Evolutionary conservation across 53 echinoderm and acorn worm species (phyloP).

Genomic region (Luidia sarsii): DNA sequence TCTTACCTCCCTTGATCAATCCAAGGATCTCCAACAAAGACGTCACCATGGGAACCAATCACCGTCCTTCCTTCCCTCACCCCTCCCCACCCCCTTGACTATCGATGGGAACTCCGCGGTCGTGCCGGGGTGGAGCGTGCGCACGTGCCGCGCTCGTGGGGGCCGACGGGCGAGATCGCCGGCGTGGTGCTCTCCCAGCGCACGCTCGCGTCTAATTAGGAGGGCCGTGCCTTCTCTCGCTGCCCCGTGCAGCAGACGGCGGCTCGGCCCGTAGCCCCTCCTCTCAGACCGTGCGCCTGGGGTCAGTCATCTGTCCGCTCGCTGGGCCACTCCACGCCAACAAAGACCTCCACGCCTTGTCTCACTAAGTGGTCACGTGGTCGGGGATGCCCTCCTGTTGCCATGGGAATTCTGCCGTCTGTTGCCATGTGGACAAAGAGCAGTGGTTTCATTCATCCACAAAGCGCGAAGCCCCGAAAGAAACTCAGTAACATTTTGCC

Average conservation of each 20-base stretch:
- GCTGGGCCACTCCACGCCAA: background rate
- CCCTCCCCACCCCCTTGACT: too few relatives aligned
- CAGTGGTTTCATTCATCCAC: background rate
- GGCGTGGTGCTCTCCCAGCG: too few relatives aligned
- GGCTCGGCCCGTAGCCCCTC: background rate
- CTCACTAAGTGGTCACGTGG: slow-evolving; percentile 1
- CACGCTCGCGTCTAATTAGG: background rate
- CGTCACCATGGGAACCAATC: background rate
- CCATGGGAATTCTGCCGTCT: slow-evolving; percentile 51
- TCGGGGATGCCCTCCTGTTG: slow-evolving; percentile 11
- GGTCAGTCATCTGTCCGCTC: background rate
- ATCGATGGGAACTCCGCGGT: too few relatives aligned
- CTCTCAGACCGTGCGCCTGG: background rate
- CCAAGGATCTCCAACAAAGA: background rate
- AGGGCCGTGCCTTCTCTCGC: background rate
- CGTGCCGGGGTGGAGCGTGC: background rate
- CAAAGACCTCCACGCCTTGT: slow-evolving; percentile 10
- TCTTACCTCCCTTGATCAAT: slow-evolving; percentile 9
- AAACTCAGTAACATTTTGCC: too few relatives aligned
- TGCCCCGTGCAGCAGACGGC: background rate
- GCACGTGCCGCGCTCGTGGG: slow-evolving; percentile 7
- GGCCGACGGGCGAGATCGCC: background rate
- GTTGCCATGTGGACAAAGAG: slow-evolving; percentile 49
- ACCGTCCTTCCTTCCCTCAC: background rate
- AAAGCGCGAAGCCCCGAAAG: too few relatives aligned